A percentile compares a stretch with the other conserved stretches of the same genome.
phyloP scores from a whole-genome alignment of 2,113 vertebrate genomes.

The Cyanoderma ruficeps region DNA sequence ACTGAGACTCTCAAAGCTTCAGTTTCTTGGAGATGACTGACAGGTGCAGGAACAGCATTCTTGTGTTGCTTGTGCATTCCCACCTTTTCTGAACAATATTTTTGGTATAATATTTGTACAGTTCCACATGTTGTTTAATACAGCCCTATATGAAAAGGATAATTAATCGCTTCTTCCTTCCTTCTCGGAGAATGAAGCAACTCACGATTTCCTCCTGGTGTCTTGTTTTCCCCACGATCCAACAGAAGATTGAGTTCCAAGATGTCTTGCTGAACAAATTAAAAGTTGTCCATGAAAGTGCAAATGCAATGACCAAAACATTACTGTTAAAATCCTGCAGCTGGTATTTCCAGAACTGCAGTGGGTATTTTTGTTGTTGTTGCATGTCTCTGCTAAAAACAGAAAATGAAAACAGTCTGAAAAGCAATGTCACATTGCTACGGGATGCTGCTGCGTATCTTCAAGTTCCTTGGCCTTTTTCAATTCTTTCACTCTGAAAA shows the following conservation, averaged over 20 bases:
- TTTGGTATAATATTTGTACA: conserved; percentile 88
- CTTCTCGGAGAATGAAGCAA: conserved; percentile 72
- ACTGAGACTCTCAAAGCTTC: conserved; percentile 72
- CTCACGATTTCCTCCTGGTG: conserved; percentile 75
- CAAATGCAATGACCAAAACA: conserved; percentile 88
- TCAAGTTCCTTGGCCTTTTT: conserved; percentile 99
- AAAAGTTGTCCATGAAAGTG: conserved; percentile 90
- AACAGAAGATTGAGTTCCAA: conserved; percentile 86
- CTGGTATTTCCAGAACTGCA: conserved; percentile 82
- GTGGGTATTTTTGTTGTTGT: conserved; percentile 84
- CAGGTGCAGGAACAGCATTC: conserved; percentile 76
- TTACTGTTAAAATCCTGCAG: conserved; percentile 88
- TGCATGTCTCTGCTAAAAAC: conserved; percentile 98
- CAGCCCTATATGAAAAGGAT: conserved; percentile 84
- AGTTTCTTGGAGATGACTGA: conserved; percentile 75
- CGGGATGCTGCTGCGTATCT: conserved; percentile 90
- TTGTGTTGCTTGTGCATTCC: conserved; percentile 74
- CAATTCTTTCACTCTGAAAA: conserved; percentile 99
- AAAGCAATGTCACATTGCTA: conserved; percentile 97
- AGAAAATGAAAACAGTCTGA: conserved; percentile 94
- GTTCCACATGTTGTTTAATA: conserved; percentile 86
- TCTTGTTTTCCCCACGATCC: conserved; percentile 78
- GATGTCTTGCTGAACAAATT: conserved; percentile 88
- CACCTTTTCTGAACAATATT: conserved; percentile 78
- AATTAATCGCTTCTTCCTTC: conserved; percentile 73